Evolutionary conservation across 2,888 invertebrate genomes (phyloP).

Genomic region (Ellobium chinense): DNA sequence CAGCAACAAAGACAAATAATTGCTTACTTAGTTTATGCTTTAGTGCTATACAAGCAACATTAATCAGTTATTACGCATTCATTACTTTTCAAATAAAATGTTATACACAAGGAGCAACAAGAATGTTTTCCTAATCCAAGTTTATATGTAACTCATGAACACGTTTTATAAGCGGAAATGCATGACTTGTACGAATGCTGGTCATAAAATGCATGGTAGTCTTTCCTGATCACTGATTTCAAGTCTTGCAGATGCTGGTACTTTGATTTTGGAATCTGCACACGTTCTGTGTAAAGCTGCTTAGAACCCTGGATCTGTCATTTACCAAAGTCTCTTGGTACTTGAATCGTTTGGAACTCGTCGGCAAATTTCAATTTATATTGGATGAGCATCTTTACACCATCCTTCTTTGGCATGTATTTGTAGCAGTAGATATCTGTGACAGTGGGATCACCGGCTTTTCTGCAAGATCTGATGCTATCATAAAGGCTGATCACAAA

Average conservation of each 20-base stretch:
- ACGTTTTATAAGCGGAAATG: no score
- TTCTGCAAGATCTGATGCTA: conserved; percentile 38
- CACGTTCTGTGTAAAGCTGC: neutral
- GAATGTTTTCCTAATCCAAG: neutral
- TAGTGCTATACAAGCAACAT: no score
- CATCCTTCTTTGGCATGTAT: conserved; percentile 32
- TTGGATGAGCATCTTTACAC: neutral
- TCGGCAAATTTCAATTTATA: neutral
- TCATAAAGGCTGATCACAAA: conserved; percentile 30
- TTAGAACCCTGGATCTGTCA: no score
- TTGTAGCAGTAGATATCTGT: conserved; percentile 37
- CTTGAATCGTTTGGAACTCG: neutral
- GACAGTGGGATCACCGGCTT: conserved; percentile 39
- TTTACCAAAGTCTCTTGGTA: neutral
- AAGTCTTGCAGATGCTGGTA: neutral
- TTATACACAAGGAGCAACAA: neutral
- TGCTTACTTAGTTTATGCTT: no score
- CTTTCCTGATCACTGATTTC: neutral
- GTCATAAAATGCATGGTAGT: neutral
- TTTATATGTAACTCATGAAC: no score
- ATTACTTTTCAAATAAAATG: no score
- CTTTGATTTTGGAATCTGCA: neutral
- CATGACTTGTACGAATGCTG: neutral
- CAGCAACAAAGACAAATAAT: no score
- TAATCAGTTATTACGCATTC: no score